Percentiles rank a stretch among this genome's conserved stretches.
Evolutionary conservation across 2,113 vertebrate genomes (phyloP).

Genomic region (Phalacrocorax brasilianus): DNA sequence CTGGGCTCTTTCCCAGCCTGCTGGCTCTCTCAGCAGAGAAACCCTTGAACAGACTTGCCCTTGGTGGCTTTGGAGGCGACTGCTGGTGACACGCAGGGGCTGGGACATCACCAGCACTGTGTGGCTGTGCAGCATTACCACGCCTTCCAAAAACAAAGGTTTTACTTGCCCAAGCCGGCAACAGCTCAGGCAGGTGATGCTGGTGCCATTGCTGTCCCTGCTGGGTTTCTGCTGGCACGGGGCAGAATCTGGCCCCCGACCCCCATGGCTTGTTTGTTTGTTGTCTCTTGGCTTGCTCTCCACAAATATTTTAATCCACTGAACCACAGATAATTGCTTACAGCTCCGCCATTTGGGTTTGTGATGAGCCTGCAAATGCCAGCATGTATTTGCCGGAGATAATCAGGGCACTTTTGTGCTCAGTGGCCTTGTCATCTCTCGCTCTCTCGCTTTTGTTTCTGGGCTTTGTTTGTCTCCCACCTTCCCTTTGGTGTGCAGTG

Average conservation of each 20-base stretch:
- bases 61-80: neutral
- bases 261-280: neutral
- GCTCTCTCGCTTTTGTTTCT: neutral
- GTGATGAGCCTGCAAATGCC: neutral
- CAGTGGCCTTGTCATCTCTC: neutral
- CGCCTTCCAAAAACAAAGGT: neutral
- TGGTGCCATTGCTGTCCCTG: fast-evolving
- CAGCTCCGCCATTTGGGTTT: neutral
- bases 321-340: neutral
- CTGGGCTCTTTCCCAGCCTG: neutral
- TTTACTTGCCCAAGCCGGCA: neutral
- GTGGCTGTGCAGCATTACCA: neutral
- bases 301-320: neutral
- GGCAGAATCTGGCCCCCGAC: neutral
- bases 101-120: fast-evolving
- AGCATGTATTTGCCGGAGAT: neutral
- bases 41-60: neutral
- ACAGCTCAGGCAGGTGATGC: fast-evolving
- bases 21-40: neutral
- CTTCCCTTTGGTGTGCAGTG: fast-evolving
- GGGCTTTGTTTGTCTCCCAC: neutral
- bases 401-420: neutral
- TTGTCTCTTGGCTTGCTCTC: neutral
- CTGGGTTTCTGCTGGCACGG: fast-evolving
- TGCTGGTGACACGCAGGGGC: fast-evolving